phyloP scores from a whole-genome alignment of 1,140 invertebrate species.

The Drosophila rhopaloa region DNA sequence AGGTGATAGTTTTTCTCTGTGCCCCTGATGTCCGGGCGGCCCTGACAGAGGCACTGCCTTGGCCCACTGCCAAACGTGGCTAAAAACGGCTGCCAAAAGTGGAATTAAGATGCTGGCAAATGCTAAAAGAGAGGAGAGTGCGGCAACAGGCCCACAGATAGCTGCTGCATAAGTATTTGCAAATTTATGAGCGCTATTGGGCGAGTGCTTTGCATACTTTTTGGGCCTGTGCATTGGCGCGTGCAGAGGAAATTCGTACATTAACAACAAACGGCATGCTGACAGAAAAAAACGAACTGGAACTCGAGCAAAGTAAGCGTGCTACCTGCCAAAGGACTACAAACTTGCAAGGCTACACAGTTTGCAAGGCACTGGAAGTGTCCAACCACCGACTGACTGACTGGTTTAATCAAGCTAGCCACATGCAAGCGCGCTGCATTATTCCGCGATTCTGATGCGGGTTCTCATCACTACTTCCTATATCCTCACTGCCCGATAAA shows the following conservation, averaged over 20 bases:
- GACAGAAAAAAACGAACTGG: slow-evolving; percentile 3
- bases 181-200: slow-evolving; percentile 63
- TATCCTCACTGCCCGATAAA: slow-evolving; percentile 57
- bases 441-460: slow-evolving; percentile 39
- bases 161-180: slow-evolving; percentile 61
- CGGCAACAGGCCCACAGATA: slow-evolving; percentile 3
- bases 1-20: slow-evolving; percentile 17
- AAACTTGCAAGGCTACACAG: slow-evolving; percentile 18
- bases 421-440: slow-evolving; percentile 66
- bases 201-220: slow-evolving; percentile 41
- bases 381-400: slow-evolving; percentile 4
- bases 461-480: slow-evolving; percentile 29
- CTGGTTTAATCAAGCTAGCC: slow-evolving; percentile 61
- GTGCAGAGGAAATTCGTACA: slow-evolving; percentile 13
- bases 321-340: slow-evolving; percentile 36
- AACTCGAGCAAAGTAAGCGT: slow-evolving; percentile 11
- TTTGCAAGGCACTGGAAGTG: slow-evolving; percentile 43
- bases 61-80: slow-evolving; percentile 31
- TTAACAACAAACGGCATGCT: slow-evolving; percentile 44
- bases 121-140: neutral
- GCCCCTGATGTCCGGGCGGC: slow-evolving; percentile 16
- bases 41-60: slow-evolving; percentile 11
- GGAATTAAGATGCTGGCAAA: slow-evolving; percentile 50
- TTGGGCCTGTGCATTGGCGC: slow-evolving; percentile 22
- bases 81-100: slow-evolving; percentile 51